Evolutionary conservation across 2,797 vertebrate genomes (phyloP).

Genomic region (Moxostoma hubbsi): DNA sequence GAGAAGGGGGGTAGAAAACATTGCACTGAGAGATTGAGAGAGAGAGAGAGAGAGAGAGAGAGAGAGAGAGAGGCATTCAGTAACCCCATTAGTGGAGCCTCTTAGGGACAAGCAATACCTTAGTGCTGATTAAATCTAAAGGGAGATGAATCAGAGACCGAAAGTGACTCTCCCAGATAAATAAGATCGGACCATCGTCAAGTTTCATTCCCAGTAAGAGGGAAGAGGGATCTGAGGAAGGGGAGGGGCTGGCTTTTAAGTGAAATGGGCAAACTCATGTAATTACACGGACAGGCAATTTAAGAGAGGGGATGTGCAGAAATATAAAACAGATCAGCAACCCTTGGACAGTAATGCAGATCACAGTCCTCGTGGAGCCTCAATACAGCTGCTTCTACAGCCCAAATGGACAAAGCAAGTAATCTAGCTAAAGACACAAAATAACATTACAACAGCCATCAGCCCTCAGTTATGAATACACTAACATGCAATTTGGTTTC

Average conservation of each 20-base stretch:
- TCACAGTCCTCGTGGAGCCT: constrained; percentile 8
- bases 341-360: constrained; percentile 77
- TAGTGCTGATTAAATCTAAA: constrained; percentile 98
- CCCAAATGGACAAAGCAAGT: background rate
- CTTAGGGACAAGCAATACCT: constrained; percentile 97
- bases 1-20: constrained; percentile 76
- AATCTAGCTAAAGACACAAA: background rate
- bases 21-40: constrained; percentile 76
- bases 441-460: background rate
- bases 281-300: constrained; percentile 96
- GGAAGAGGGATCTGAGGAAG: constrained; percentile 63
- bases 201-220: constrained; percentile 88
- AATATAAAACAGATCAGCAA: constrained; percentile 83
- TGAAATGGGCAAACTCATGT: constrained; percentile 95
- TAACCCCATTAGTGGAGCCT: constrained; percentile 97
- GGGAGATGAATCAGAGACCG: constrained; percentile 93
- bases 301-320: constrained; percentile 86
- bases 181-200: constrained; percentile 92
- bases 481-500: background rate
- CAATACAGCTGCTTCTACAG: constrained; percentile 16
- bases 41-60: too few relatives aligned
- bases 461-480: background rate
- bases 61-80: constrained; percentile 84
- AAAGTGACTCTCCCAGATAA: constrained; percentile 93
- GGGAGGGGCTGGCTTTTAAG: constrained; percentile 85